phyloP scores from a whole-genome alignment of 2,888 invertebrate genomes.

The Himalopsyche anomala region DNA sequence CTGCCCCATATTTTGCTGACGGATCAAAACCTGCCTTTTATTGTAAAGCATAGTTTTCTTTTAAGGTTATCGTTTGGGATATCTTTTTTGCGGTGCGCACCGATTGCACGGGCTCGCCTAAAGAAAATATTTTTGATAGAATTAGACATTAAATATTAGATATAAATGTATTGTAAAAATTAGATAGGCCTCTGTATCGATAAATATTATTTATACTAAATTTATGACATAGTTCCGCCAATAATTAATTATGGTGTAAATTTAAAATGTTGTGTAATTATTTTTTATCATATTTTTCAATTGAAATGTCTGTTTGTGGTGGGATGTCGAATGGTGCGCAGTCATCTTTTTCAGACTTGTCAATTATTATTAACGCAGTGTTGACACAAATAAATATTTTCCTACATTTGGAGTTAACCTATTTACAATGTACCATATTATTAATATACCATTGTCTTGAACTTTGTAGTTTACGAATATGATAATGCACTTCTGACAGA shows the following conservation, averaged over 20 bases:
- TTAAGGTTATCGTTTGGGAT: neutral
- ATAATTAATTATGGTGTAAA: slow-evolving; percentile 2
- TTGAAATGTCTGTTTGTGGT: slow-evolving; percentile 21
- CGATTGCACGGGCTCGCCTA: neutral
- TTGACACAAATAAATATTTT: slow-evolving; percentile 18
- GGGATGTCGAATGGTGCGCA: neutral
- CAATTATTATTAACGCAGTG: slow-evolving; percentile 8
- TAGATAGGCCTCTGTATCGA: slow-evolving; percentile 23
- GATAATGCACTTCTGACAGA: slow-evolving; percentile 21
- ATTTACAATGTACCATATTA: slow-evolving; percentile 10
- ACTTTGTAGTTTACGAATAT: slow-evolving; percentile 19
- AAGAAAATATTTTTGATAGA: slow-evolving; percentile 34
- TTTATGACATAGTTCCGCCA: slow-evolving; percentile 7
- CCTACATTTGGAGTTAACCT: slow-evolving; percentile 30
- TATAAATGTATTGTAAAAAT: slow-evolving; percentile 8
- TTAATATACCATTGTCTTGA: neutral
- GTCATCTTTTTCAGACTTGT: slow-evolving; percentile 7
- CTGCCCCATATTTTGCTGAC: slow-evolving; percentile 2
- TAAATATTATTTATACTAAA: slow-evolving; percentile 26
- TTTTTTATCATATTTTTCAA: neutral
- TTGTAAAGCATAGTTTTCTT: neutral
- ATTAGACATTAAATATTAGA: slow-evolving; percentile 9
- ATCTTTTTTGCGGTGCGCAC: neutral
- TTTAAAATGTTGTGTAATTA: slow-evolving; percentile 6
- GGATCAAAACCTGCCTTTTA: slow-evolving; percentile 8